phyloP scores from a whole-genome alignment of 2,113 vertebrate species.

The Nerophis lumbriciformis region DNA sequence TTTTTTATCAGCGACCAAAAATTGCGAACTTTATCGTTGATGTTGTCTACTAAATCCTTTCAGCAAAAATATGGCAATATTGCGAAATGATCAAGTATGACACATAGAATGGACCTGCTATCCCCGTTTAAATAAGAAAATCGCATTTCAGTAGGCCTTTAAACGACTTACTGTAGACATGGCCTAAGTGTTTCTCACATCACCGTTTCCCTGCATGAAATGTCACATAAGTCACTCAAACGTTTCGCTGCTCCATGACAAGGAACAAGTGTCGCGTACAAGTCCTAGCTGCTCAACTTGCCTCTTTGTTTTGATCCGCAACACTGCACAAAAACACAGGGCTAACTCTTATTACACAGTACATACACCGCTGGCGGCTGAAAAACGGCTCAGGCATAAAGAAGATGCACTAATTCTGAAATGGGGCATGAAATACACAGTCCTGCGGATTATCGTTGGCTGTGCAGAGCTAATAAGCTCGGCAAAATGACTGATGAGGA shows the following conservation, averaged over 20 bases:
- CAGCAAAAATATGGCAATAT: no score
- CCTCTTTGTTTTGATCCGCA: conserved; percentile 46
- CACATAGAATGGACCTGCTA: no score
- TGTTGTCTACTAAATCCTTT: no score
- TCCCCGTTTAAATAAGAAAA: no score
- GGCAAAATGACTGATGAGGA: conserved; percentile 52
- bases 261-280: conserved; percentile 43
- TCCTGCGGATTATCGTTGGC: conserved; percentile 48
- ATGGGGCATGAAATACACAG: conserved; percentile 63
- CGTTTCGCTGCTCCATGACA: conserved; percentile 29
- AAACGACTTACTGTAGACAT: no score
- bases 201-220: conserved; percentile 18
- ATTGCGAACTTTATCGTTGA: no score
- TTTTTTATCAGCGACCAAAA: no score
- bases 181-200: conserved; percentile 2
- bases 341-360: conserved; percentile 20
- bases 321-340: conserved; percentile 46
- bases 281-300: conserved; percentile 15
- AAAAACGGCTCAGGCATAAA: conserved; percentile 40
- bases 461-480: conserved; percentile 56
- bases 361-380: conserved; percentile 33
- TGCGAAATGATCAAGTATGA: no score
- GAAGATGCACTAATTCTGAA: conserved; percentile 57
- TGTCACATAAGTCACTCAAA: conserved; percentile 23
- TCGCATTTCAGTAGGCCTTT: no score